Evolutionary conservation across 2,113 vertebrate species (phyloP), one percentile per base, ranked within the genome.

Genomic region (Caranx ignobilis): DNA sequence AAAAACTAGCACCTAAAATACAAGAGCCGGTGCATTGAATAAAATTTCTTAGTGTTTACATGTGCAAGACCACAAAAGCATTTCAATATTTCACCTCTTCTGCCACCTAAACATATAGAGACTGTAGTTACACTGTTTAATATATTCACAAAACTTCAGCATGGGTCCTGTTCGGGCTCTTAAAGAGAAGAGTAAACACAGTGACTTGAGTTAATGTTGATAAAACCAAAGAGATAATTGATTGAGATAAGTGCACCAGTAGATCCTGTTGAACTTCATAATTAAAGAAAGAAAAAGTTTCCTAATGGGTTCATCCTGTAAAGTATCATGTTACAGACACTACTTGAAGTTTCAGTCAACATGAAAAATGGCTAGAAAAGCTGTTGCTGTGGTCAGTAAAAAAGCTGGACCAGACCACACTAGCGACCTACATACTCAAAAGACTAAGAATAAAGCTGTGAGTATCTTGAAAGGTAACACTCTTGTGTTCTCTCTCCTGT

Each of bases 361-460:
- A 45, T 26, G 47, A 45, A 12, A 13, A 32, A 45, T 39, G 16
- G 34, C 19, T 13, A 11, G 10, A 43, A n/a, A 5, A 64, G 31
- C 45, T 3, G 3, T 5, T 45, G 19, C 15, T 8, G 5, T 16
- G 18, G 26, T 26, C 26, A 9, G 35, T 11, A 56, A 56, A 75
- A 75, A 2, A 64, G 10, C 19, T n/a, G 62, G 63, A 55, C 52
- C 41, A 71, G 41, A 74, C 55, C 5, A 62, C 52, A 9, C 6
- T 4, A 2, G 15, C 76, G 87, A 86, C 76, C 83, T 79, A 70
- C 76, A 71, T 81, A 54, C 54, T 26, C 7, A 26, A 15, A 54
- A 55, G 21, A 39, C 73, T 85, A 80, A 83, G 79, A 88, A 85
- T 85, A 85, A 82, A 68, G 60, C 41, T n/a, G 66, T 19, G 21